A percentile compares a stretch with the other conserved stretches of the same genome.
Conservation (phyloP, 2,113 vertebrate species). For the Galemys pyrenaicus region DNA sequence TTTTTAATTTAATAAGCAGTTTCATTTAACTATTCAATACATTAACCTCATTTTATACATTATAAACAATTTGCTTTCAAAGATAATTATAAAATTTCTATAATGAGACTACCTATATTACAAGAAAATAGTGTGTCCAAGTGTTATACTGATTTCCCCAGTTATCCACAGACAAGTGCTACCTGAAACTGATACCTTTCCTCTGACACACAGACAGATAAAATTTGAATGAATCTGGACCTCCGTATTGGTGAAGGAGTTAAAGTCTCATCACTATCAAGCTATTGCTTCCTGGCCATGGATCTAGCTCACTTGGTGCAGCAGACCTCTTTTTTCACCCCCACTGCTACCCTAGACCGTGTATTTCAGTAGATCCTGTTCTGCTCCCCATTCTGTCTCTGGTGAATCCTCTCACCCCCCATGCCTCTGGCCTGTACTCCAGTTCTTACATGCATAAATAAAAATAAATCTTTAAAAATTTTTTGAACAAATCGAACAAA, state of each 20-base stretch:
- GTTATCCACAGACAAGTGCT: background rate
- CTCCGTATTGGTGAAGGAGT: too few species aligned
- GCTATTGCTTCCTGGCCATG: too few species aligned
- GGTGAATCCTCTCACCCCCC: too few species aligned
- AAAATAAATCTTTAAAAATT: too few species aligned
- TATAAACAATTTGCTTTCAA: background rate
- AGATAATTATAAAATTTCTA: background rate
- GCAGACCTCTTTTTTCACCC: too few species aligned
- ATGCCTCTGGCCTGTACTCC: too few species aligned
- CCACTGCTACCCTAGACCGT: too few species aligned
- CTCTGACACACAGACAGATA: background rate
- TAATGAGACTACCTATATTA: background rate
- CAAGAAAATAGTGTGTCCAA: background rate
- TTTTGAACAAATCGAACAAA: background rate
- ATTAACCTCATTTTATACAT: background rate
- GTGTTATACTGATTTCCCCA: constrained; percentile 29
- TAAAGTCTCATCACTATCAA: too few species aligned
- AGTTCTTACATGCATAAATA: too few species aligned
- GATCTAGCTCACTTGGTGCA: too few species aligned
- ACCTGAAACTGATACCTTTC: background rate
- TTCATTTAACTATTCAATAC: background rate
- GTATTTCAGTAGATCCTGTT: too few species aligned
- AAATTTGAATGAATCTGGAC: background rate
- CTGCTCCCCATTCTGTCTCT: too few species aligned
- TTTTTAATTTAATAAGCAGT: background rate